Conservation (phyloP, 2,113 vertebrate species). For the Oriolus oriolus region DNA sequence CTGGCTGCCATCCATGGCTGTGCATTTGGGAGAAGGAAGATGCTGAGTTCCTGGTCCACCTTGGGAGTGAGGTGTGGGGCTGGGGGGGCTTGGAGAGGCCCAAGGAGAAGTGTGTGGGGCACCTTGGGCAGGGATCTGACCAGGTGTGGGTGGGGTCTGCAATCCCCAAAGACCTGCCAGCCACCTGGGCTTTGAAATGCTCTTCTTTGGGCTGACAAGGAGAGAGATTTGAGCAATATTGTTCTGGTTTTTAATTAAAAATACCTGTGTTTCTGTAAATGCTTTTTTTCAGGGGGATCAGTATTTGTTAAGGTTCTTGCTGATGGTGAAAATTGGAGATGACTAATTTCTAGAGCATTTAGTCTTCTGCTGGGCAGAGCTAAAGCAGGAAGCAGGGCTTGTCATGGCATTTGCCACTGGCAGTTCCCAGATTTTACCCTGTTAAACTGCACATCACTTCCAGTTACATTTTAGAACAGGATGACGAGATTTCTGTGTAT, state of each 20-base stretch:
- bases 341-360: not conserved
- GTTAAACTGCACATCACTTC: not conserved
- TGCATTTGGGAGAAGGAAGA: not conserved
- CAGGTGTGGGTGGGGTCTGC: not conserved
- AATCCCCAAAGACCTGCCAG: not conserved
- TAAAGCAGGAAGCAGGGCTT: not conserved
- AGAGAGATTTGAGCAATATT: not conserved
- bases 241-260: not conserved
- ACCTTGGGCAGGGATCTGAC: not conserved
- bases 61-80: rapidly evolving
- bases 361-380: not conserved
- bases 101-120: rapidly evolving
- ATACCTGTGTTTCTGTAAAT: not conserved
- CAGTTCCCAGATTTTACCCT: not conserved
- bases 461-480: not conserved
- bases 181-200: not conserved
- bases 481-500: not conserved
- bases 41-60: not conserved
- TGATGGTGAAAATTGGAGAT: not conserved
- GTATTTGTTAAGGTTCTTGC: not conserved
- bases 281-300: not conserved
- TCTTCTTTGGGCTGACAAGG: not conserved
- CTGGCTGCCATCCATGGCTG: rapidly evolving
- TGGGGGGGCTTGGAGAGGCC: not conserved
- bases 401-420: not conserved